Conservation (phyloP, 2,888 invertebrate species). For the Lasioglossum vierecki region DNA sequence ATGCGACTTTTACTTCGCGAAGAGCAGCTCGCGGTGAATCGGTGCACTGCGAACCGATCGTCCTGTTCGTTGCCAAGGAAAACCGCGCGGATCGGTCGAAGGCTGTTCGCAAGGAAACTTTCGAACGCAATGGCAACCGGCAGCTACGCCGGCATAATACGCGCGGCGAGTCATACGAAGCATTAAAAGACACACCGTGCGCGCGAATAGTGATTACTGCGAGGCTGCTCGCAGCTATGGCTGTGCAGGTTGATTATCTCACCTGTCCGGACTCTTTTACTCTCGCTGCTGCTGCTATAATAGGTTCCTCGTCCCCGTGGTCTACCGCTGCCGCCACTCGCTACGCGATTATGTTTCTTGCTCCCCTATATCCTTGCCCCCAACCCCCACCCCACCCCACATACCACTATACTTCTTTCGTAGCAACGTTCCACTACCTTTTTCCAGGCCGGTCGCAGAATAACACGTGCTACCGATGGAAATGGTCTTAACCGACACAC, state of each 20-base stretch:
- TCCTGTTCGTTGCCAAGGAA: slow-evolving; percentile 55
- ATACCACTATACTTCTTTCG: slow-evolving; percentile 42
- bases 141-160: slow-evolving; percentile 28
- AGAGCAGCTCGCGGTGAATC: slow-evolving; percentile 29
- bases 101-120: slow-evolving; percentile 61
- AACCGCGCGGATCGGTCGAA: slow-evolving; percentile 59
- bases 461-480: slow-evolving; percentile 1
- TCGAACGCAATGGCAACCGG: slow-evolving; percentile 43
- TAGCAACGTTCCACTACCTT: slow-evolving; percentile 1
- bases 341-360: slow-evolving; percentile 77
- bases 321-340: slow-evolving; percentile 70
- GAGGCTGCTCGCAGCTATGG: slow-evolving; percentile 76
- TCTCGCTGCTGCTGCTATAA: slow-evolving; percentile 77
- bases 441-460: neutral
- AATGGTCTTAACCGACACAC: neutral
- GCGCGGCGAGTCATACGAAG: slow-evolving; percentile 61
- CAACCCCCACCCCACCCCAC: slow-evolving; percentile 43
- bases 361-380: slow-evolving; percentile 61
- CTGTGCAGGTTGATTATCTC: slow-evolving; percentile 81
- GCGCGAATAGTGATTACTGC: slow-evolving; percentile 80
- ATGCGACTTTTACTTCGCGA: slow-evolving; percentile 33
- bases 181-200: slow-evolving; percentile 75
- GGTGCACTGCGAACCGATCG: slow-evolving; percentile 27
- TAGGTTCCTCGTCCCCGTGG: slow-evolving; percentile 78
- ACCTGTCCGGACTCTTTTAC: slow-evolving; percentile 82